Evolutionary conservation across 2,113 vertebrate genomes (phyloP), one percentile per base, ranked within the genome.

Genomic region (Capricornis sumatraensis): DNA sequence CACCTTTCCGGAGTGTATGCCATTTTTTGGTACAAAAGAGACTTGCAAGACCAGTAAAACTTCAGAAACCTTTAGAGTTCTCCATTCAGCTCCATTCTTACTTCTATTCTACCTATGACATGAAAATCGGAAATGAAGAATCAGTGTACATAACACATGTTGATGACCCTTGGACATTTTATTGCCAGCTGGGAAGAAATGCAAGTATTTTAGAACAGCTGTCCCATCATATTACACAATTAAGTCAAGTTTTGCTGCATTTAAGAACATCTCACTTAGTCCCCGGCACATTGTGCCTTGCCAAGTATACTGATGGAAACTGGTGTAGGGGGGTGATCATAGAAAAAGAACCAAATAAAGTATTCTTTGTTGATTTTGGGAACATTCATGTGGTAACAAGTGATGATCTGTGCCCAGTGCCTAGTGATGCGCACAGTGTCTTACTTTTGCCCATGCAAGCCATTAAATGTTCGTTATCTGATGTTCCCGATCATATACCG

Each of bases 291-390:
- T 95, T 99, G 98, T 99, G 99, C 97, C 99, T 99, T 98, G 99
- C 99, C 9, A 99, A 98, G 95, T 99, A 99, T 89, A 99, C 97
- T 2, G 99, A 99, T 94, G 98, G 98, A 53, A 98, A 98, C 33
- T 99, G 99, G 99, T 99, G 99, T 50, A 99, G 99, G 87, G 99
- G 99, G 33, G 96, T 99, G 57, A 98, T 99, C 89, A 98, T 92
- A 58, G 98, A 98, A 91, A 98, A 97, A 96, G 97, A 98, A 0
- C 98, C 99, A 15, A 98, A 91, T 1, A 96, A 97, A 23, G 98
- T 99, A 30, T 99, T 99, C 78, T 99, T 99, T 99, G 99, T 99
- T 96, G 99, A 99, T 98, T 99, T 99, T 97, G 99, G 99, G 0
- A 99, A 99, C 97, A 99, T 98, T 12, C 98, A 99, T 67, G 87